phyloP scores from a whole-genome alignment of 2,797 vertebrate genomes.

The Ceryle rudis region DNA sequence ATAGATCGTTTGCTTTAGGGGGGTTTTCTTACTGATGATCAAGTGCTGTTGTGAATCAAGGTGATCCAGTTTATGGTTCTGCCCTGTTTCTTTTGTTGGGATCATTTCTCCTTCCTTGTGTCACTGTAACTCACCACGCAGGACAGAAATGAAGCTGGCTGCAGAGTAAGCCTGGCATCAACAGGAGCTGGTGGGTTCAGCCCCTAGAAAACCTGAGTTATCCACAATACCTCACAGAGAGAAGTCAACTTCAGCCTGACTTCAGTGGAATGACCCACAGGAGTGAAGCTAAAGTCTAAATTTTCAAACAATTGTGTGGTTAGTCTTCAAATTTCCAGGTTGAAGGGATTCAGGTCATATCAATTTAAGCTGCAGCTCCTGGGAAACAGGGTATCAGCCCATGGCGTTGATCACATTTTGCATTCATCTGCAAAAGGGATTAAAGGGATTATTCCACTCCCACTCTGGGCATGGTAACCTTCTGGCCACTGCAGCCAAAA shows the following conservation, averaged over 20 bases:
- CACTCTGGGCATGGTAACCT: background rate
- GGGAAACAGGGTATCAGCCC: background rate
- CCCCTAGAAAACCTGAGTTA: background rate
- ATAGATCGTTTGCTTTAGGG: slow-evolving; percentile 13
- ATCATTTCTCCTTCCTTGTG: slow-evolving; percentile 1
- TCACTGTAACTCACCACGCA: background rate
- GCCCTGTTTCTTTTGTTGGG: background rate
- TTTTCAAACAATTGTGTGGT: background rate
- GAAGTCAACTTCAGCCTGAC: background rate
- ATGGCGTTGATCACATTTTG: background rate
- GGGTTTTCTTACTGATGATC: slow-evolving; percentile 24
- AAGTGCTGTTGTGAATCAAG: background rate
- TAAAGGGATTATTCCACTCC: background rate
- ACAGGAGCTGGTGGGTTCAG: background rate
- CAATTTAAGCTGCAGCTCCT: background rate
- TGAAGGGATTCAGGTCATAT: background rate
- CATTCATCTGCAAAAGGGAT: background rate
- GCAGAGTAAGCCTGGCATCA: background rate
- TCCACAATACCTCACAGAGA: background rate
- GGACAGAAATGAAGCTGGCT: background rate
- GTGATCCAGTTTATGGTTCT: background rate
- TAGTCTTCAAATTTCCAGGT: background rate
- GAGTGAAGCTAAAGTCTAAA: background rate
- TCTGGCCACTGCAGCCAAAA: background rate
- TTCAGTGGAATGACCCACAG: background rate